Evolutionary conservation across 1,140 invertebrate genomes (phyloP).

Genomic region (Diprion similis): DNA sequence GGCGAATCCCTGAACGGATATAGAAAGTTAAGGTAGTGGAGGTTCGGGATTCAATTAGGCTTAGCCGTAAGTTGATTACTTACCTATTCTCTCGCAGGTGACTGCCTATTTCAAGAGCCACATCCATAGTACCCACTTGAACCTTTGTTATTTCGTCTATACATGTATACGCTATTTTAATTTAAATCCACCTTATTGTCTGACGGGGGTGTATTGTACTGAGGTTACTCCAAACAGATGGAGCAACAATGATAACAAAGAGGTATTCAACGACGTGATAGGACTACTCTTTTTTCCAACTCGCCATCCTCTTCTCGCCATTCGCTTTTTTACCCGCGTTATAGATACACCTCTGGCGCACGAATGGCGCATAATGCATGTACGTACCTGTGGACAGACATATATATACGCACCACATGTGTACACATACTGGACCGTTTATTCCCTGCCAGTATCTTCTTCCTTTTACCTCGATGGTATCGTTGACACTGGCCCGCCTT

Average conservation of each 20-base stretch:
- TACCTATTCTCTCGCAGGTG: neutral
- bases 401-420: neutral
- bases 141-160: neutral
- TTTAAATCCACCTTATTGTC: constrained; percentile 1
- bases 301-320: neutral
- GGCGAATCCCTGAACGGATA: neutral
- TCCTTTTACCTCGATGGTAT: neutral
- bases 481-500: neutral
- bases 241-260: constrained; percentile 4
- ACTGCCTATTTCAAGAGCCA: neutral
- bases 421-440: neutral
- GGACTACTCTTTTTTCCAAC: neutral
- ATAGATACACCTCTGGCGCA: neutral
- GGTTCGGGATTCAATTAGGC: constrained; percentile 1
- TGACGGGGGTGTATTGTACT: neutral
- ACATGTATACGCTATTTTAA: constrained; percentile 1
- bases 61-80: constrained; percentile 4
- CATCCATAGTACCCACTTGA: neutral
- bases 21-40: neutral
- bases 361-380: neutral
- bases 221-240: neutral
- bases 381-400: too few species aligned
- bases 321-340: neutral
- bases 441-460: neutral
- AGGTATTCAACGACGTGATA: neutral